Percentiles rank a stretch among this genome's conserved stretches.
Conservation (phyloP, 2,113 vertebrate species). For the Trinectes maculatus region DNA sequence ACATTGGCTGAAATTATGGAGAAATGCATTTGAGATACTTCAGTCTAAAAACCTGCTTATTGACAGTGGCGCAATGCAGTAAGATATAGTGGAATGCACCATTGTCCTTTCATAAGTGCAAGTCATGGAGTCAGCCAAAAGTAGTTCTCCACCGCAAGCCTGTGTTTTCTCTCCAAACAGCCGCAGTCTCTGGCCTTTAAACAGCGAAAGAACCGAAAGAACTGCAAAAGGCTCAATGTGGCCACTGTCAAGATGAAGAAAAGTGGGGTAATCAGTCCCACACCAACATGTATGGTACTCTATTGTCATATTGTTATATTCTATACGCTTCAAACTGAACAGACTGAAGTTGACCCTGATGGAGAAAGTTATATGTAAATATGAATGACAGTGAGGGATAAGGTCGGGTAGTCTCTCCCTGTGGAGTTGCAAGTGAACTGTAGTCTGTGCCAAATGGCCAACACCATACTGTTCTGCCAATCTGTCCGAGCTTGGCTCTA, state of each 20-base stretch:
- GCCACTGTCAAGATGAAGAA: not conserved
- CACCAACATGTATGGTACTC: no score
- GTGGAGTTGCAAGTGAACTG: constrained; percentile 67
- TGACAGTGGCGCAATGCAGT: no score
- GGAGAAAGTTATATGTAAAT: not conserved
- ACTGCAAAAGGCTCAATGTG: not conserved
- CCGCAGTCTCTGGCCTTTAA: not conserved
- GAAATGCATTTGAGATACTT: no score
- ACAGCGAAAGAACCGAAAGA: not conserved
- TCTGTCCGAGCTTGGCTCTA: constrained; percentile 80
- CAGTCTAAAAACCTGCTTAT: no score
- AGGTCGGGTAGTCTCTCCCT: constrained; percentile 74
- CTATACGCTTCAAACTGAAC: no score
- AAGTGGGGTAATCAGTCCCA: no score
- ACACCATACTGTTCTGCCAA: constrained; percentile 82
- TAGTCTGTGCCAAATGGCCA: constrained; percentile 76
- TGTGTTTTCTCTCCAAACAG: constrained; percentile 16
- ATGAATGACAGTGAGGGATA: constrained; percentile 56
- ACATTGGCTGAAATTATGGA: no score
- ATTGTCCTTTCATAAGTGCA: constrained; percentile 3
- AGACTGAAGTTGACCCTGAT: no score
- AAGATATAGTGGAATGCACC: no score
- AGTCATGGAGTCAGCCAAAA: not conserved
- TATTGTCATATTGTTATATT: no score
- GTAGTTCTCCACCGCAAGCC: not conserved